Evolutionary conservation across 2,797 vertebrate genomes (phyloP).

Genomic region (Iguana delicatissima): DNA sequence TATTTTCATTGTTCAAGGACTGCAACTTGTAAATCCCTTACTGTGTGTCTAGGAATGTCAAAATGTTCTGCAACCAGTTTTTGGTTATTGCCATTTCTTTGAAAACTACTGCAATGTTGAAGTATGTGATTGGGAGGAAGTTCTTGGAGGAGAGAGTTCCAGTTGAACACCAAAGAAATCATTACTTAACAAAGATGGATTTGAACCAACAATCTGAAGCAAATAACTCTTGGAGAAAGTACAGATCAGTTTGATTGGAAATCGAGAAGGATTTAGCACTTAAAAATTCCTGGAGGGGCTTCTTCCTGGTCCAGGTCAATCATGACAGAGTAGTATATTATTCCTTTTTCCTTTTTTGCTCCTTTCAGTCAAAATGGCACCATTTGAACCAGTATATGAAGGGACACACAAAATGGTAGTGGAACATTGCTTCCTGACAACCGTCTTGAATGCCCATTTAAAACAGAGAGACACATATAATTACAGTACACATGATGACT

Average conservation of each 20-base stretch:
- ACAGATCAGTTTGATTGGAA: background rate
- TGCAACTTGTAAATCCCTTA: too few species aligned
- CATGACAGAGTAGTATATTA: too few species aligned
- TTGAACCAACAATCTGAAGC: background rate
- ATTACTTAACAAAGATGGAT: background rate
- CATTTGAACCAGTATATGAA: background rate
- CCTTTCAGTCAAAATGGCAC: background rate
- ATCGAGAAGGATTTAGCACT: background rate
- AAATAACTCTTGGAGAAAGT: too few species aligned
- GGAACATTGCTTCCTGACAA: background rate
- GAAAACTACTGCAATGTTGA: too few species aligned
- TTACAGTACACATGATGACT: background rate
- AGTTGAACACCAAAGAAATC: background rate
- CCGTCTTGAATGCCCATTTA: background rate
- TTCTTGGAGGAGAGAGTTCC: background rate
- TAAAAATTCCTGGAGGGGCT: background rate
- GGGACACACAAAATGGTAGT: background rate
- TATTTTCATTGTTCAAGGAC: too few species aligned
- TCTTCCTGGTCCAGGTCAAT: background rate
- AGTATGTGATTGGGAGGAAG: too few species aligned
- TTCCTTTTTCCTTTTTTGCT: background rate
- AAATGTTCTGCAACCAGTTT: too few species aligned
- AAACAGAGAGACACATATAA: background rate
- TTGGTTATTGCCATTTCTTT: too few species aligned
- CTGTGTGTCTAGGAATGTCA: too few species aligned